Evolutionary conservation across 2,888 invertebrate genomes (phyloP), one percentile per base, ranked within the genome.

Genomic region (Cotesia congregata): DNA sequence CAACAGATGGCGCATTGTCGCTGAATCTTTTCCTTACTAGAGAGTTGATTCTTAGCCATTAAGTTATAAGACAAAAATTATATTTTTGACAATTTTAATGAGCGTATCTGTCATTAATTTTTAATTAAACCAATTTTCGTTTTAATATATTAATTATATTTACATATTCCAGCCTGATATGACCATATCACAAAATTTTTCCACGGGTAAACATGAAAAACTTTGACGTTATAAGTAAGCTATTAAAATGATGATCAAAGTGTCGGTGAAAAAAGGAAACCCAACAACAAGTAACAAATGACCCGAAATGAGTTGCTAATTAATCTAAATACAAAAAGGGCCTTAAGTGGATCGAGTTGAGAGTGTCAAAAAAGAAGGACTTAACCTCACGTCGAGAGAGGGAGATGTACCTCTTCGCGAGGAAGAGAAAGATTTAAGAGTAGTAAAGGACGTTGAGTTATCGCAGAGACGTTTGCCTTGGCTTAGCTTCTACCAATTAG

Each of bases 401-500:
- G 7, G 12, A 50, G 67, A 30, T 40, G 59, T 50, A 72, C 59
- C 70, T 65, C 30, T 30, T 30, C 30, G 72, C 41, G 38, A 61
- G 40, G 64, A 50, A 65, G 41, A 74, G 15, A 65, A n/a, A 71
- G 71, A n/a, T 17, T 71, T 30, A 69, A 72, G 77, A 70, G 73
- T 61, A 61, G 59, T 40, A 68, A 78, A 77, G 77, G 78, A 80
- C 78, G 79, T 79, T 80, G 80, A 82, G 79, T 80, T 80, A 82
- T 79, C 80, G 80, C 77, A 79, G 79, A 80, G 80, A 78, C 79
- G 79, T 78, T 79, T 73, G 80, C 81, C 79, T 81, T 79, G 76
- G 78, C 80, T 81, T 79, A 74, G 78, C 80, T 78, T 79, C 77
- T 82, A 80, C 82, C 80, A 82, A 80, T 82, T 82, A 82, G 82